Base-by-base conservation (phyloP, 2,888 invertebrate species). In the Drosophila differens region DNA sequence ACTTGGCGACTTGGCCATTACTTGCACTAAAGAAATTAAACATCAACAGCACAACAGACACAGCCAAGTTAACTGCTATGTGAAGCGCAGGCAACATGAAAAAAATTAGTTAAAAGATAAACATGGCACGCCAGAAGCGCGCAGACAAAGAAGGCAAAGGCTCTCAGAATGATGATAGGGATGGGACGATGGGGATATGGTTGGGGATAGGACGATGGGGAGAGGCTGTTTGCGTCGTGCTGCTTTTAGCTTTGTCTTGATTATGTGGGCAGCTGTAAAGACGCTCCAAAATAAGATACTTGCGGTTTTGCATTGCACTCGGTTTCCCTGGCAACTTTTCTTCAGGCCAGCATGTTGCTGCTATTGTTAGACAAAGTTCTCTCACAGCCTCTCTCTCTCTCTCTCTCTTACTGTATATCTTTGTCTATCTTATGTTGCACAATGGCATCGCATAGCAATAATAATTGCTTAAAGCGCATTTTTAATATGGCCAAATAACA, bases 21-120 rank as follows among this genome's bases (percentile, higher is more conserved):
- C 79, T 89, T 79, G 78, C 85, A 83, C 73, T 76, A 77, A 90
- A 87, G 87, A 87, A 85, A 90, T 85, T 88, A 89, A 85, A 82
- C 85, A 80, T 76, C 86, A 72, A 55, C 67, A 66, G 61, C 60
- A 66, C 47, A 58, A 44, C 69, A 62, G 52, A 62, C 72, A 75
- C 67, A 82, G 73, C 68, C 79, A 89, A 85, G 83, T 81, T 89
- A 88, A 82, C 80, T 85, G 77, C 78, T 39, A 52, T 63, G 77
- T 75, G 67, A 78, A 73, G 80, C 62, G 62, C 65, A 72, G 74
- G 81, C 81, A 85, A 81, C 87, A 89, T 84, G 82, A 75, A 87
- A 86, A 87, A 90, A 90, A 87, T 83, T 91, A 90, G 91, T 86
- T 83, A 89, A 87, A 87, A 89, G 89, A 90, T 89, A 90, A 87